Evolutionary conservation across 2,888 invertebrate species (phyloP), one percentile per base, ranked within the genome.

Genomic region (Conops quadrifasciatus): DNA sequence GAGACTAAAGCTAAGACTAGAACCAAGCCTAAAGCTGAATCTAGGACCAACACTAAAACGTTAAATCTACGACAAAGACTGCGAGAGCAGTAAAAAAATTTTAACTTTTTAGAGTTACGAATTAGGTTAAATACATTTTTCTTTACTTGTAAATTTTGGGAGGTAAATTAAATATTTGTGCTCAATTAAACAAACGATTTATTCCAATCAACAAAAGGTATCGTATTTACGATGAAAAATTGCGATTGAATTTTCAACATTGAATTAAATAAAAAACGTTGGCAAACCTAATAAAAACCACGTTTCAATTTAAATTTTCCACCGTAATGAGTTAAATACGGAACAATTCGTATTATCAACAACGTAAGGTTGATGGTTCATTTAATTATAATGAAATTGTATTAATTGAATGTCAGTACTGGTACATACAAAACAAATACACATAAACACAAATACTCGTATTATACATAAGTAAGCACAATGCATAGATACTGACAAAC

Each of bases 361-460:
- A 49, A 2, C 49, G 49, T n/a, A n/a, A 49, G 49, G 11, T 21
- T 26, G 58, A 58, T 28, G 58, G 28, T 28, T 58, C 5, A 36
- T 36, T 58, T 58, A 26, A 58, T 58, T 58, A 16, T 26, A 28
- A 58, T 24, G 58, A 26, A 58, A 24, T 58, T 58, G 15, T 26
- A 24, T 7, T 28, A 58, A 58, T 28, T 58, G 15, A 58, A 58
- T 15, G 24, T 16, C 36, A 49, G 3, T 19, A 13, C 9, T 26
- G 28, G 16, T 24, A 26, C 5, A 16, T 21, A 56, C 24, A 49
- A 49, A 49, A 4, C 3, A 16, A 3, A 16, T 11, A 24, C 24
- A 21, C 53, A 49, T 24, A 56, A 16, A 56, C 53, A 56, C 53
- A 21, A 13, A 49, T 11, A 49, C 11, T n/a, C 45, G 13, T 43